Conservation (phyloP, 2,113 vertebrate genomes). For the Oncorhynchus kisutch region DNA sequence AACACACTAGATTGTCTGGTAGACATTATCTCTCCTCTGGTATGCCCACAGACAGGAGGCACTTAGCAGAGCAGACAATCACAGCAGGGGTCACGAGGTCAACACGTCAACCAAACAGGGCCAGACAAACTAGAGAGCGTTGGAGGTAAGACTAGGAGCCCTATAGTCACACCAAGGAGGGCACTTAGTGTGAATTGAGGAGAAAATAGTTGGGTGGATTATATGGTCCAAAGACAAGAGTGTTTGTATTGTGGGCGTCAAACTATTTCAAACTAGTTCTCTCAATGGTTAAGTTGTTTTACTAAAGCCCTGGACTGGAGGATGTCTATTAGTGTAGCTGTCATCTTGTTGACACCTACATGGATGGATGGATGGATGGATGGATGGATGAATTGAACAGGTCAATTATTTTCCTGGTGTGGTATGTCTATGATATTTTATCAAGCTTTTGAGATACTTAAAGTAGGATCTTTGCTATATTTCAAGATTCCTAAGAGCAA, state of each 20-base stretch:
- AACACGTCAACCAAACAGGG: slow-evolving; percentile 8
- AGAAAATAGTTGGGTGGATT: slow-evolving; percentile 56
- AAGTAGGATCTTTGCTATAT: too few relatives aligned
- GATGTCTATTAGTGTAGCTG: too few relatives aligned
- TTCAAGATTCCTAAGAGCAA: too few relatives aligned
- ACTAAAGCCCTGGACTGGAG: not conserved
- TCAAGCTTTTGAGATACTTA: too few relatives aligned
- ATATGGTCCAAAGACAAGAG: slow-evolving; percentile 44
- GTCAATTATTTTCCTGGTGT: too few relatives aligned
- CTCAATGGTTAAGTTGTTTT: not conserved
- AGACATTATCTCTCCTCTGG: not conserved
- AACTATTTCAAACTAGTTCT: slow-evolving; percentile 10
- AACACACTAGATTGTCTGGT: not conserved
- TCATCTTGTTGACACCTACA: too few relatives aligned
- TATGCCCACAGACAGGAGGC: not conserved
- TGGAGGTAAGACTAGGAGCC: slow-evolving; percentile 48
- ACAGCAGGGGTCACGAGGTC: not conserved
- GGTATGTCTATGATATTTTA: too few relatives aligned
- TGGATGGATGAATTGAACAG: too few relatives aligned
- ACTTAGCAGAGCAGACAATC: slow-evolving; percentile 2
- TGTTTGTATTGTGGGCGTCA: slow-evolving; percentile 51
- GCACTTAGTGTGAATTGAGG: slow-evolving; percentile 44
- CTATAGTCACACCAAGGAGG: slow-evolving; percentile 25
- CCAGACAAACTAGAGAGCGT: slow-evolving; percentile 49
- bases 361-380: too few relatives aligned